A percentile compares a stretch with the other conserved stretches of the same genome.
These are phyloP conservation scores for Lepus timidus DNA, from an alignment of 2,113 vertebrate species.

Conservation along the genomic window DNA sequence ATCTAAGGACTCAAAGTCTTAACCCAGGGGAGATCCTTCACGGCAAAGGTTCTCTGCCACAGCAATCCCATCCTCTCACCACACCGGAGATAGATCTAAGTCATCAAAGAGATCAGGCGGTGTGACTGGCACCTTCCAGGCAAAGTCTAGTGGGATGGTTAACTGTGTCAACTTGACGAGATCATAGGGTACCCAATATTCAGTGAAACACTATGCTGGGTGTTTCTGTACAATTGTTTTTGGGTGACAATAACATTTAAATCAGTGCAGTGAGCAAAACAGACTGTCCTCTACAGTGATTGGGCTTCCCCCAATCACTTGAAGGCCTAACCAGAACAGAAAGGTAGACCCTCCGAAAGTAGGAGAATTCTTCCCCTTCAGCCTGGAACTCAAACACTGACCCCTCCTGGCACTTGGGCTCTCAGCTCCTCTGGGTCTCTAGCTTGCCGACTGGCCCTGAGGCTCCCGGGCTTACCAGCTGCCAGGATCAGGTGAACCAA, in stretches of 20 bases:
- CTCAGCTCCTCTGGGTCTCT: not conserved
- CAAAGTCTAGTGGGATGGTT: not conserved
- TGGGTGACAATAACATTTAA: not conserved
- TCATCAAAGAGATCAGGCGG: conserved; percentile 10
- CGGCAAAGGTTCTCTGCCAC: not conserved
- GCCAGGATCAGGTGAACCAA: not conserved
- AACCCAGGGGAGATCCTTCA: not conserved
- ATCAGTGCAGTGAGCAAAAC: not conserved
- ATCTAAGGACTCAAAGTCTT: not conserved
- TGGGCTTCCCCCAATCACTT: not conserved
- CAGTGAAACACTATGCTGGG: not conserved
- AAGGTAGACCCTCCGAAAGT: not conserved
- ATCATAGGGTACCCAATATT: not conserved
- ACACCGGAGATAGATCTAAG: not conserved
- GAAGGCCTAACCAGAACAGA: not conserved
- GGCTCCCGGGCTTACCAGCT: not conserved
- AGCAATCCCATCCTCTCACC: not conserved
- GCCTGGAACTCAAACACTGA: not conserved
- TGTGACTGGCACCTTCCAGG: not conserved
- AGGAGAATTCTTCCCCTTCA: not conserved
- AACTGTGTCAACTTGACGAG: not conserved
- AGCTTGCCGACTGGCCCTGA: not conserved
- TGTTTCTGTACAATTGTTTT: conserved; percentile 33
- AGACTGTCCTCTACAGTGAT: not conserved
- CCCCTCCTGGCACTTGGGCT: not conserved